These are phyloP conservation scores for Parapristionchus giblindavisi DNA, from an alignment of 2,888 invertebrate genomes.

Conservation along the genomic window DNA sequence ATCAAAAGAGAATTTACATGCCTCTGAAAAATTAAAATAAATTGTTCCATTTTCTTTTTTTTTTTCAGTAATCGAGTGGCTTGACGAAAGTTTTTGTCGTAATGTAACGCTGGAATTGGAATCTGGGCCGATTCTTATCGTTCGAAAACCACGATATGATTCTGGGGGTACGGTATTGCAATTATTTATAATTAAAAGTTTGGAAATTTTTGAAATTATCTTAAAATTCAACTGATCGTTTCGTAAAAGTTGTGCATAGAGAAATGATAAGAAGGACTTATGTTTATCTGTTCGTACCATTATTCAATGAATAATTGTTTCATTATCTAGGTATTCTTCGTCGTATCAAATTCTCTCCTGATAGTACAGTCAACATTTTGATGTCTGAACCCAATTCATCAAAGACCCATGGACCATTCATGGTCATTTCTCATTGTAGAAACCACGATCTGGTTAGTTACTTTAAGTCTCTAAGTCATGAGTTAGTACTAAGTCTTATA, in stretches of 20 bases:
- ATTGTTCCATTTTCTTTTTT: slow-evolving; percentile 80
- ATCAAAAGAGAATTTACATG: too few relatives aligned
- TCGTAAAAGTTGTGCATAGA: too few relatives aligned
- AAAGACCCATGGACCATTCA: slow-evolving; percentile 77
- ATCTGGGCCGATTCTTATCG: slow-evolving; percentile 41
- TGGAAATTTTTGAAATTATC: too few relatives aligned
- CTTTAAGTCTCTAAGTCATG: neutral
- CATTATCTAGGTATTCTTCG: neutral
- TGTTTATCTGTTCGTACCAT: too few relatives aligned
- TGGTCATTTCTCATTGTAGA: slow-evolving; percentile 81
- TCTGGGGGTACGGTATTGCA: neutral
- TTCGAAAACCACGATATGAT: slow-evolving; percentile 72
- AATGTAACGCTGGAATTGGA: slow-evolving; percentile 50
- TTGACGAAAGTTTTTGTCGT: slow-evolving; percentile 63
- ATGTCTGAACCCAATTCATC: slow-evolving; percentile 79
- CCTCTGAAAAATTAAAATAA: slow-evolving; percentile 78
- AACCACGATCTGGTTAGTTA: slow-evolving; percentile 84
- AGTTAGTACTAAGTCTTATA: too few relatives aligned
- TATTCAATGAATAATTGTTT: too few relatives aligned
- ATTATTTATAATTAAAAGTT: too few relatives aligned
- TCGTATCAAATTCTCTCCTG: neutral
- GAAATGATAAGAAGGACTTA: too few relatives aligned
- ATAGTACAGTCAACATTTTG: slow-evolving; percentile 75
- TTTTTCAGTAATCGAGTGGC: slow-evolving; percentile 65
- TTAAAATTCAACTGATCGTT: too few relatives aligned